Evolutionary conservation across 1,140 invertebrate genomes (phyloP).

Genomic region (Penaeus vannamei): DNA sequence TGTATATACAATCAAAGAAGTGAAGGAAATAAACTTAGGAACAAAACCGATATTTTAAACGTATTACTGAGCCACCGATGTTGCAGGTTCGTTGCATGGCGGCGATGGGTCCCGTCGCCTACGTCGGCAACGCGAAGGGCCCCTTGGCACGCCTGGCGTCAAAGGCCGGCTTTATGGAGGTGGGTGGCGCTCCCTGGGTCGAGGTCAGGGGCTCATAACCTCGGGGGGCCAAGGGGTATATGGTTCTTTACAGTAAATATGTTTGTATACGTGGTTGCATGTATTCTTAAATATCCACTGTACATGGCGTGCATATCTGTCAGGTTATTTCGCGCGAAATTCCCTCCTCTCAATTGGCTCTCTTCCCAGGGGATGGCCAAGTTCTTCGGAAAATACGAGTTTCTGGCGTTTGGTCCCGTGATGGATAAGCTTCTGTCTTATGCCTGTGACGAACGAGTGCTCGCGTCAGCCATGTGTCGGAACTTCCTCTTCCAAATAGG

Average conservation of each 20-base stretch:
- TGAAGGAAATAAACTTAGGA: no score
- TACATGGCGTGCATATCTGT: background rate
- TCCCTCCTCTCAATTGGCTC: background rate
- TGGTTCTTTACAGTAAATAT: background rate
- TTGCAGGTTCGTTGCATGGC: conserved; percentile 65
- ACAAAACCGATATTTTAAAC: no score
- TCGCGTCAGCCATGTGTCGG: conserved; percentile 78
- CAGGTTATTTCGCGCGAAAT: background rate
- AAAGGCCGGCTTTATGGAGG: conserved; percentile 69
- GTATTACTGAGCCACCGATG: background rate
- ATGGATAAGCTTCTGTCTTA: conserved; percentile 77
- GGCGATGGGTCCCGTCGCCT: conserved; percentile 82
- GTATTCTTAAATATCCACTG: background rate
- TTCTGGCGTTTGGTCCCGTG: conserved; percentile 78
- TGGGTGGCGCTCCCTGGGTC: conserved; percentile 57
- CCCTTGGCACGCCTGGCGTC: conserved; percentile 74
- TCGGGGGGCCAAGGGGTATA: no score
- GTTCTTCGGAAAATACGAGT: conserved; percentile 78
- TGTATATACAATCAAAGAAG: no score
- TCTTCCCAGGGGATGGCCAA: conserved; percentile 74
- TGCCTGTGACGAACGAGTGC: conserved; percentile 75
- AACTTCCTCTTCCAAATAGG: conserved; percentile 79
- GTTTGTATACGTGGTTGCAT: no score
- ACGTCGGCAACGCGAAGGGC: conserved; percentile 79
- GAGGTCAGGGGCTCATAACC: no score